These are phyloP conservation scores for Hypocryptadius cinnamomeus DNA, from an alignment of 2,113 vertebrate species.

Conservation along the genomic window DNA sequence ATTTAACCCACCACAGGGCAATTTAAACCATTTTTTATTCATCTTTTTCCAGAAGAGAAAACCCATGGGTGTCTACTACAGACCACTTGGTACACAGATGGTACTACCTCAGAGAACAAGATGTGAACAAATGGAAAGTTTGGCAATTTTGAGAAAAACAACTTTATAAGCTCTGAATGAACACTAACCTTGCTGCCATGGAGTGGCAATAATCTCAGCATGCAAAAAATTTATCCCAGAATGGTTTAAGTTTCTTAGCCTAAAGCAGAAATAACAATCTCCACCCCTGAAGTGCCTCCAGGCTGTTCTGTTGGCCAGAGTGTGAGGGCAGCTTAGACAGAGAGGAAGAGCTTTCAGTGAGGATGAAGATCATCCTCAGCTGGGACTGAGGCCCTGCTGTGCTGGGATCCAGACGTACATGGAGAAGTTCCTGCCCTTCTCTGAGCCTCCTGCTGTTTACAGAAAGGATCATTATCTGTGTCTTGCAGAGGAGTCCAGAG, in stretches of 20 bases:
- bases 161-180: neutral
- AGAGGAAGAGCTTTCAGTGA: neutral
- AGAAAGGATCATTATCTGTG: neutral
- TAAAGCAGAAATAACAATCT: neutral
- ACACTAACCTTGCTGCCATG: neutral
- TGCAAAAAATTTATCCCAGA: neutral
- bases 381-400: neutral
- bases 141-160: neutral
- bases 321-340: neutral
- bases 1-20: neutral
- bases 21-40: neutral
- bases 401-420: accelerated
- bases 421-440: neutral
- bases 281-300: neutral
- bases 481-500: neutral
- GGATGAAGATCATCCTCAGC: neutral
- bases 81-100: neutral
- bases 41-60: neutral
- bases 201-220: neutral
- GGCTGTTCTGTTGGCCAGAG: neutral
- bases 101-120: neutral
- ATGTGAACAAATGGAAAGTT: neutral
- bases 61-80: neutral
- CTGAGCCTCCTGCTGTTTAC: neutral
- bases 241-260: neutral